Percentiles rank a stretch among this genome's conserved stretches.
These are phyloP conservation scores for Aquatica leii DNA, from an alignment of 2,888 invertebrate species.

Conservation along the genomic window DNA sequence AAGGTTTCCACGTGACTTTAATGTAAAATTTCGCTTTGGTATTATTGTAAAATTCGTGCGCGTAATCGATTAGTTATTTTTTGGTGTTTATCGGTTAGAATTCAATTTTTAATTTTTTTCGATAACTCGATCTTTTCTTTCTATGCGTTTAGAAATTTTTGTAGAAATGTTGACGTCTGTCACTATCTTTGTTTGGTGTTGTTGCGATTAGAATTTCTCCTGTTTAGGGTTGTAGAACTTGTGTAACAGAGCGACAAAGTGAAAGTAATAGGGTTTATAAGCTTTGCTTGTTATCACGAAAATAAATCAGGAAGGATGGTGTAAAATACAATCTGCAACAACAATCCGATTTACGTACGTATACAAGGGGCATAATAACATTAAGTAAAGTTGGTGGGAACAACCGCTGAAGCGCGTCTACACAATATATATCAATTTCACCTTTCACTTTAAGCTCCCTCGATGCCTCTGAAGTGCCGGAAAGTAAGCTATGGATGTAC, in stretches of 20 bases:
- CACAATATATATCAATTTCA: conserved; percentile 34
- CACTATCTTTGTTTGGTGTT: neutral
- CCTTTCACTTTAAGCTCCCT: conserved; percentile 35
- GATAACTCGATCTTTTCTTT: too few species aligned
- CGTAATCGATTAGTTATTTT: conserved; percentile 28
- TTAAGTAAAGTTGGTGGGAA: conserved; percentile 21
- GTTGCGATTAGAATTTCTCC: conserved; percentile 2
- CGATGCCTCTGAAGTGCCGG: conserved; percentile 36
- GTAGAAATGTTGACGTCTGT: neutral
- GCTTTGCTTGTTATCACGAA: conserved; percentile 13
- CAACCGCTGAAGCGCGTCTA: conserved; percentile 24
- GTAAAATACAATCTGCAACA: conserved; percentile 27
- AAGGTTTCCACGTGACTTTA: conserved; percentile 34
- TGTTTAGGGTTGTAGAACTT: conserved; percentile 3
- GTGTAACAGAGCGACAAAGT: conserved; percentile 13
- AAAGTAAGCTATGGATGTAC: conserved; percentile 31
- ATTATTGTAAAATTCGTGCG: conserved; percentile 26
- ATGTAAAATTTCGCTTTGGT: conserved; percentile 32
- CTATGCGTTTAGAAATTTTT: too few species aligned
- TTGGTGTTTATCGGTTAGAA: neutral
- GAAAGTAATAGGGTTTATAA: conserved; percentile 14
- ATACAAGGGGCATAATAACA: conserved; percentile 26
- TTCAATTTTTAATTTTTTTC: too few species aligned
- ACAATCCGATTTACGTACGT: conserved; percentile 25
- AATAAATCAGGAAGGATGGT: conserved; percentile 25